Evolutionary conservation across 2,888 invertebrate genomes (phyloP).

Genomic region (Spilarctia lutea): DNA sequence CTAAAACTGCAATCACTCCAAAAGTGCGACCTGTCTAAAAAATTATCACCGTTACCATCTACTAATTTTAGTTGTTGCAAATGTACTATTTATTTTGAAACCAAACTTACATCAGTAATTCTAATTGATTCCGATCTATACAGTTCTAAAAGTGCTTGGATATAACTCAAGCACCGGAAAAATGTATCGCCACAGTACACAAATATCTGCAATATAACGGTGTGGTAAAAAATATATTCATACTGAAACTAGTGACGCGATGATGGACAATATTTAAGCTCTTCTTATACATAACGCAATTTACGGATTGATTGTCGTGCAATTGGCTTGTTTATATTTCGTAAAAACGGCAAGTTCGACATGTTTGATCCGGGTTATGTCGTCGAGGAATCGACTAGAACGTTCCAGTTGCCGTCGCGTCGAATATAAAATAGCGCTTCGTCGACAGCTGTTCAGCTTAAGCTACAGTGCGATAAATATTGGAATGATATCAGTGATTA

Average conservation of each 20-base stretch:
- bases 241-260: background rate
- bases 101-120: slow-evolving; percentile 4
- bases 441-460: no score
- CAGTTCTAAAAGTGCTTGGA: background rate
- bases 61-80: background rate
- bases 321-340: no score
- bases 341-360: no score
- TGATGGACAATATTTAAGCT: background rate
- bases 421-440: no score
- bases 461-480: no score
- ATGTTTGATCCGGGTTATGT: no score
- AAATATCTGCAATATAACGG: slow-evolving; percentile 14
- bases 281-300: background rate
- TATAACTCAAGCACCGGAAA: background rate
- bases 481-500: no score
- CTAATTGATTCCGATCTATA: background rate
- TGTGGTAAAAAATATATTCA: background rate
- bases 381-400: no score
- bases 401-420: no score
- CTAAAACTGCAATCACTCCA: background rate
- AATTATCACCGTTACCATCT: background rate
- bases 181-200: slow-evolving; percentile 11
- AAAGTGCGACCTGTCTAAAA: slow-evolving; percentile 3
- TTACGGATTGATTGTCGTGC: no score
- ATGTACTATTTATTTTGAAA: background rate